These are phyloP conservation scores for Piaya cayana DNA, from an alignment of 2,113 vertebrate genomes.

Conservation along the genomic window DNA sequence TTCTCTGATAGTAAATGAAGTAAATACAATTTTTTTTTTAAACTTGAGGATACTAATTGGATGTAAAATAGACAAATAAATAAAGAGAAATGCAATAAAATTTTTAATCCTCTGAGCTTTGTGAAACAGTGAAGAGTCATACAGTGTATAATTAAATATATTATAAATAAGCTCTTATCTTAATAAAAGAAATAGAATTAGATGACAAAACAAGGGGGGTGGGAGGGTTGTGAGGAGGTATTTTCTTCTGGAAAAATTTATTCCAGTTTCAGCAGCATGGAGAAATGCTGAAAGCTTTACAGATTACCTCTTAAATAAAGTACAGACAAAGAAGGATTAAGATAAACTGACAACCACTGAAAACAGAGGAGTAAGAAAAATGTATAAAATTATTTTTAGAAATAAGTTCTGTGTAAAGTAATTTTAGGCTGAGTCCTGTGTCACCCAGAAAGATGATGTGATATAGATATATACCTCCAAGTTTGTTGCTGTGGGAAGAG, in stretches of 20 bases:
- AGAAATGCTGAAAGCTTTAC: neutral
- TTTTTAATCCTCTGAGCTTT: neutral
- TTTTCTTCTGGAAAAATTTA: conserved; percentile 4
- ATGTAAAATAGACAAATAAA: neutral
- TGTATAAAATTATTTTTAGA: conserved; percentile 21
- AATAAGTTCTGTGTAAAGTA: neutral
- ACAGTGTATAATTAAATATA: neutral
- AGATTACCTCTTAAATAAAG: conserved; percentile 11
- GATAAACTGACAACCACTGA: neutral
- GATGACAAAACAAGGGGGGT: neutral
- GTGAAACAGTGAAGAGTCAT: neutral
- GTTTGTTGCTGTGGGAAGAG: neutral
- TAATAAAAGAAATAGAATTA: neutral
- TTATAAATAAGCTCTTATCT: neutral
- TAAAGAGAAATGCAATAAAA: neutral
- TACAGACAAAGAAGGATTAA: neutral
- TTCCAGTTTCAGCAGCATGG: neutral
- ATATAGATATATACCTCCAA: neutral
- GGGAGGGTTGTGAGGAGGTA: neutral
- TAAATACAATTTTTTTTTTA: neutral
- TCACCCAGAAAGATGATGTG: neutral
- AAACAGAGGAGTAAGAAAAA: neutral
- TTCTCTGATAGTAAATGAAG: neutral
- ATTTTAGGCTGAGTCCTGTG: neutral
- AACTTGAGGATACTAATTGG: neutral